A percentile compares a stretch with the other conserved stretches of the same genome.
Evolutionary conservation across 2,888 invertebrate genomes (phyloP).

Genomic region (Bimastos eiseni): DNA sequence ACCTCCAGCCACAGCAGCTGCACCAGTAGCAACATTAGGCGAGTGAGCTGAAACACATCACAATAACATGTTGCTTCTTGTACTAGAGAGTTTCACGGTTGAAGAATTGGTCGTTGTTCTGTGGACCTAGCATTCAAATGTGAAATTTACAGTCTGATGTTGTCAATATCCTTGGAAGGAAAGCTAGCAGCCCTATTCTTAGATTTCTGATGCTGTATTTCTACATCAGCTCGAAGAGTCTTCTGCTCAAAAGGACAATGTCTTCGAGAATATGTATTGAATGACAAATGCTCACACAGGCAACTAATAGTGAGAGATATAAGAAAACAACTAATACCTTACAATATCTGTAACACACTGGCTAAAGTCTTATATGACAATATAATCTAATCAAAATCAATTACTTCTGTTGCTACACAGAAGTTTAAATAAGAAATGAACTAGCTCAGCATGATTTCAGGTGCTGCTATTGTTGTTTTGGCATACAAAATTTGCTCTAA

Average conservation of each 20-base stretch:
- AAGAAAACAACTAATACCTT: not conserved
- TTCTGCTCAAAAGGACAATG: not conserved
- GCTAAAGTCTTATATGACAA: no score
- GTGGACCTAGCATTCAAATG: not conserved
- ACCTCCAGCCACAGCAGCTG: not conserved
- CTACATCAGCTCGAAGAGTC: not conserved
- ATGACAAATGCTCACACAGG: not conserved
- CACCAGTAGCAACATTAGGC: slow-evolving; percentile 10
- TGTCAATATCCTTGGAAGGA: not conserved
- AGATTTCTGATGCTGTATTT: not conserved
- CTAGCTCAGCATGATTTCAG: not conserved
- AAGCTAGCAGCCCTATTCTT: not conserved
- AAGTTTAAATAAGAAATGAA: not conserved
- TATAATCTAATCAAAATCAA: not conserved
- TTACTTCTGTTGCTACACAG: not conserved
- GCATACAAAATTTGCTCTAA: not conserved
- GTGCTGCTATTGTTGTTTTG: not conserved
- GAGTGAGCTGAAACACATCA: not conserved
- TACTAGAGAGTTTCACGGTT: not conserved
- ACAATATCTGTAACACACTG: not conserved
- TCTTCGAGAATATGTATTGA: not conserved
- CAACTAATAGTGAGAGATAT: not conserved
- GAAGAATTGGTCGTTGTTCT: not conserved
- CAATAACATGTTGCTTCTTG: not conserved
- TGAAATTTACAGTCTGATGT: not conserved